These are phyloP conservation scores for Lepidochitona cinerea DNA, from an alignment of 2,888 invertebrate genomes.

Conservation along the genomic window DNA sequence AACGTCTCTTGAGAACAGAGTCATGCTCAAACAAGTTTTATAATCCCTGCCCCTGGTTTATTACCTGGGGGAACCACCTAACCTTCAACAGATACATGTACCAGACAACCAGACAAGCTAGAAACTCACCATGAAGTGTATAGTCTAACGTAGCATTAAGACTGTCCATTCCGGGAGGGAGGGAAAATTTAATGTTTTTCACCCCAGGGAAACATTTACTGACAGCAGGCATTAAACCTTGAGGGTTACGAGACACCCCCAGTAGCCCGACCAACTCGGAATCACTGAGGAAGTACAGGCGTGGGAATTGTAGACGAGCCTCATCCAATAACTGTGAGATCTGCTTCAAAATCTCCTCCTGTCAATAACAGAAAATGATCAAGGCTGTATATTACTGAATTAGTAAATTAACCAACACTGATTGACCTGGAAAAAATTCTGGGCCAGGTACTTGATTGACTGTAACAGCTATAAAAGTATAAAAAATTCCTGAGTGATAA, in stretches of 20 bases:
- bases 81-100: neutral
- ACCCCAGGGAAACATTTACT: slow-evolving; percentile 66
- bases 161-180: slow-evolving; percentile 57
- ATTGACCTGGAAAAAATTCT: no score
- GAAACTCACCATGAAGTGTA: slow-evolving; percentile 59
- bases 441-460: no score
- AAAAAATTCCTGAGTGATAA: no score
- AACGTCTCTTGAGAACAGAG: no score
- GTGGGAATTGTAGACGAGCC: slow-evolving; percentile 57
- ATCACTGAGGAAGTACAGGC: slow-evolving; percentile 67
- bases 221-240: slow-evolving; percentile 58
- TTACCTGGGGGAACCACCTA: no score
- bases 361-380: slow-evolving; percentile 12
- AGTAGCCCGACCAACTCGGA: slow-evolving; percentile 62
- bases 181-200: slow-evolving; percentile 51
- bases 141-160: slow-evolving; percentile 63
- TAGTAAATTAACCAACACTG: no score
- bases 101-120: neutral
- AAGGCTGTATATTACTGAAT: no score
- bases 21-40: no score
- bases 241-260: slow-evolving; percentile 63
- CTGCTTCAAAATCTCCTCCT: slow-evolving; percentile 64
- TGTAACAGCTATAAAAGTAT: no score
- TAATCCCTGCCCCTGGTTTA: no score
- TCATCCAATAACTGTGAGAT: slow-evolving; percentile 52